Evolutionary conservation across 2,888 invertebrate genomes (phyloP), one percentile per base, ranked within the genome.

Genomic region (Poecilus cupreus): DNA sequence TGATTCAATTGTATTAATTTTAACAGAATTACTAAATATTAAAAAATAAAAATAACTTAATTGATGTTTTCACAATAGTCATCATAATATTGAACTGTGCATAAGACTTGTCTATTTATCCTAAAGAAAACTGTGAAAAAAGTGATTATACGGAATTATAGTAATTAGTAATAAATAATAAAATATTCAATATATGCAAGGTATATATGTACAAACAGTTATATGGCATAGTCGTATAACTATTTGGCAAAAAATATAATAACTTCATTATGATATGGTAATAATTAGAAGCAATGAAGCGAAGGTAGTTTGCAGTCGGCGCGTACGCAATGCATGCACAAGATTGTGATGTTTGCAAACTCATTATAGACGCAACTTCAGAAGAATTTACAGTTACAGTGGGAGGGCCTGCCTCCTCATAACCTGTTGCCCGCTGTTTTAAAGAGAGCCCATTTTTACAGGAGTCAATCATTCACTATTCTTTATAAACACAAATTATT

Each of bases 401-500:
- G 79, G 79, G 79, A 68, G 79, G 79, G 18, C 22, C 26, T 39
- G 20, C 70, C 70, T 39, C 20, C 70, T 60, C 60, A 60, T 43
- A 72, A 78, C 77, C 77, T 78, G 77, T 60, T 78, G 60, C 43
- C 57, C 77, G 77, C 39, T 32, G 60, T 22, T 64, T 78, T 78
- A 57, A 43, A 78, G 43, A 37, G 49, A 74, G 51, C 26, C 39
- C 51, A 79, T 79, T 79, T 79, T 79, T 79, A 68, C 51, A 49
- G 49, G 46, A 79, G 79, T 79, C 79, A 79, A 79, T 79, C 79
- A 78, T 46, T 78, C 68, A 78, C 49, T 60, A 54, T 64, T 78
- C 64, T 49, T 76, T 76, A 76, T 76, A 76, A 76, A 76, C 75
- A 76, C 75, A 76, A 76, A 76, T 76, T 76, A 76, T 76, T 76